Evolutionary conservation across 2,797 vertebrate genomes (phyloP), one percentile per base, ranked within the genome.

Genomic region (Benthosema pterotum): DNA sequence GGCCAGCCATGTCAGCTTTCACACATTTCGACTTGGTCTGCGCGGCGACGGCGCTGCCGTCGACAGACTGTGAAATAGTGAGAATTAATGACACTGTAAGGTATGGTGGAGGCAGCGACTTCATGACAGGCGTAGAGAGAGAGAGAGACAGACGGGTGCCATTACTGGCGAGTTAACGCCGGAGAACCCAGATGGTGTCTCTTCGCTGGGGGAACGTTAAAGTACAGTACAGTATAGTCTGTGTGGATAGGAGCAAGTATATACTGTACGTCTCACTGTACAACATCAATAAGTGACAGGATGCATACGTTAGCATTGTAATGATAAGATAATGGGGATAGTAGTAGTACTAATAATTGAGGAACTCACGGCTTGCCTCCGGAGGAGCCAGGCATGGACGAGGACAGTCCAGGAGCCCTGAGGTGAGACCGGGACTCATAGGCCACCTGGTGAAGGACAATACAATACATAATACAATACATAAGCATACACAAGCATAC

Each of bases 401-500:
- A 92, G 13, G 95, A 90, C 72, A 94, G 65, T 11, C 88, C 83
- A 0, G 95, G 82, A 3, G 92, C 89, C 63, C 95, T 93, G 80
- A 97, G 88, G 73, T 96, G 95, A 51, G 95, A 91, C 47, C 96
- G 94, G 0, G 94, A 94, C 70, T 97, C 96, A 59, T 96, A 97
- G 0, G 93, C 92, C 88, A 96, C 92, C 96, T 96, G 88, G 66
- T 55, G 66, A 60, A 67, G 22, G 48, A 6, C 13, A 48, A 61
- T 12, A 38, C 17, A 45, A 7, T 48, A 22, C 0, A 0, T n/a
- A n/a, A n/a, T n/a, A n/a, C n/a, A 11, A n/a, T 2, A 53, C 11
- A 22, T 1, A 1, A 47, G 19, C 25, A 51, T n/a, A n/a, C n/a
- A 45, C 19, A 22, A 2, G 2, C 19, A 22, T 22, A 22, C 22